Base-by-base conservation (phyloP, 2,113 vertebrate genomes). In the Nothobranchius kuhntae region DNA sequence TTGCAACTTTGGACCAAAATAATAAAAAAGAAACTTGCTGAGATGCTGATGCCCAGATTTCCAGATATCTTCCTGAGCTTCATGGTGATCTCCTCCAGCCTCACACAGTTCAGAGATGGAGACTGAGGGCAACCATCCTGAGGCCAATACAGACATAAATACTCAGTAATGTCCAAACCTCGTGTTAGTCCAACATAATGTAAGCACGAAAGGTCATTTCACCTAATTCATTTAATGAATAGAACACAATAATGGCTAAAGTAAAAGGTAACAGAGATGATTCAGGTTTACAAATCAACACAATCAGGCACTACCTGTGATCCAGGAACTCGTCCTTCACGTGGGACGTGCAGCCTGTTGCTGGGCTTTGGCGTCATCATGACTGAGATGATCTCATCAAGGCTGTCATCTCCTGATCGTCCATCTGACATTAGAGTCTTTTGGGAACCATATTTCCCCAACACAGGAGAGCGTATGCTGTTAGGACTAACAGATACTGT, bases 1-100 rank as follows among this genome's bases (percentile, higher is more conserved):
- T 42, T 35, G 9, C 7, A 12, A 26, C 4, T 52, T 53, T 13
- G 21, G 24, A 1, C 3, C 48, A 1, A 9, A 26, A 50, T 3
- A 13, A 12, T 42, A 8, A 30, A 45, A 45, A 45, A 45, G 9
- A 3, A 35, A 90, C 95, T 96, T 90, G 94, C 95, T 68, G 94
- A 93, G 68, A 96, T 93, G 0, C 93, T 96, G 91, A 98, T 93
- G 66, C 95, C 95, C 75, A 96, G 90, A 53, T 91, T 94, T 42
- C 93, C 95, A 0, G 94, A 91, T 58, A 93, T 91, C 89, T 96
- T 96, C 65, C 87, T 69, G 68, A 98, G 92, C 68, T 94, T 90
- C 84, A 96, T 92, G 0, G 64, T 87, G 59, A 93, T 93, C 70
- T 93, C 90, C 45, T 87, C 89, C 4, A 81, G 56, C 40, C 58